A percentile compares a stretch with the other conserved stretches of the same genome.
Conservation (phyloP, 2,888 invertebrate species). For the Chloroclystis v-ata region DNA sequence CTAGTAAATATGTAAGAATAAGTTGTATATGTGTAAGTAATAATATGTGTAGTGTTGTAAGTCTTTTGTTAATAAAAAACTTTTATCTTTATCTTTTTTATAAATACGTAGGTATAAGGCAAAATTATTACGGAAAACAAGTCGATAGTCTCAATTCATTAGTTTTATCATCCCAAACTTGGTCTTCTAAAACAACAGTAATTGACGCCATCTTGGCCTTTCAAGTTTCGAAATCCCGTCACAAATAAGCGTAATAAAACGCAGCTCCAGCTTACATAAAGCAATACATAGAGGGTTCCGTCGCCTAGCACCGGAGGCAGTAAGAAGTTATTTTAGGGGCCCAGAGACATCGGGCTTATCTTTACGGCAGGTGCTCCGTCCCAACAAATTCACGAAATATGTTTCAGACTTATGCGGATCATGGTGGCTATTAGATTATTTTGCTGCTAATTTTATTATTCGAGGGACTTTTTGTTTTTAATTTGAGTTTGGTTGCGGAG, state of each 20-base stretch:
- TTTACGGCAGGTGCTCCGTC: conserved; percentile 76
- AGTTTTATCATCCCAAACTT: not conserved
- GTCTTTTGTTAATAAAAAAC: too few species aligned
- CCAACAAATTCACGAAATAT: conserved; percentile 74
- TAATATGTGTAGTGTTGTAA: too few species aligned
- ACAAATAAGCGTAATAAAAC: conserved; percentile 1
- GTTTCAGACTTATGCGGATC: conserved; percentile 71
- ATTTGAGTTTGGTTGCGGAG: too few species aligned
- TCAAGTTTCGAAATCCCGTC: not conserved
- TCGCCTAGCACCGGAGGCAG: conserved; percentile 73
- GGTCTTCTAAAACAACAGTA: not conserved
- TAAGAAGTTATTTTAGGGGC: conserved; percentile 77
- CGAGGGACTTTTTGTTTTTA: too few species aligned
- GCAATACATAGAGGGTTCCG: conserved; percentile 45
- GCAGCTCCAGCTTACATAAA: conserved; percentile 32
- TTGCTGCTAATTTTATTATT: conserved; percentile 11
- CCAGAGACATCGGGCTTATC: conserved; percentile 75
- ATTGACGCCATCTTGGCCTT: not conserved
- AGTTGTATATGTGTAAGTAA: too few species aligned
- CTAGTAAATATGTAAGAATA: too few species aligned
- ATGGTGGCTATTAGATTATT: conserved; percentile 36
- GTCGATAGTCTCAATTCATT: too few species aligned
- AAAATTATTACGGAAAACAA: too few species aligned
- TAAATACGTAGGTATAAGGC: too few species aligned
- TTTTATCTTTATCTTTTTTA: too few species aligned